Percentiles rank a stretch among this genome's conserved stretches.
phyloP scores from a whole-genome alignment of 1,140 invertebrate genomes.

The Ceratitis capitata region DNA sequence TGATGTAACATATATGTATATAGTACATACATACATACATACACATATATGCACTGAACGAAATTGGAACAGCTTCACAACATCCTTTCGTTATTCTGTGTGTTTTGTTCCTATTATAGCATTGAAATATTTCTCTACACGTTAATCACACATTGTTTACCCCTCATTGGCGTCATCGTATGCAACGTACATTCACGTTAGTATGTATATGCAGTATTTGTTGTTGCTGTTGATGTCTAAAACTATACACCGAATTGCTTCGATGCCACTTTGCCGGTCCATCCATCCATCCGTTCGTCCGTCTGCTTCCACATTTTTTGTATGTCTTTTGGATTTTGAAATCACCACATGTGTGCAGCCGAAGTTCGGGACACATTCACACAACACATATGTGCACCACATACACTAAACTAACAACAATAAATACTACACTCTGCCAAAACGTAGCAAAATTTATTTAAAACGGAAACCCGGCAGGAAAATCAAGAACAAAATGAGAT shows the following conservation, averaged over 20 bases:
- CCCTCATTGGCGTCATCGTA: background rate
- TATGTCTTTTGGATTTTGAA: too few species aligned
- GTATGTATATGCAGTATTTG: too few species aligned
- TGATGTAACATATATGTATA: too few species aligned
- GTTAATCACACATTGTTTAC: background rate
- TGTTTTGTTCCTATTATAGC: too few species aligned
- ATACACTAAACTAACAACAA: background rate
- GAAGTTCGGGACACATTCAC: background rate
- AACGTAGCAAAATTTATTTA: too few species aligned
- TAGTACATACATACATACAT: too few species aligned
- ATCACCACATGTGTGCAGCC: background rate
- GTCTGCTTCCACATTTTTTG: background rate
- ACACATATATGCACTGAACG: too few species aligned
- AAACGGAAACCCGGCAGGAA: background rate
- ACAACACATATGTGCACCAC: background rate
- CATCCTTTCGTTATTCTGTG: background rate
- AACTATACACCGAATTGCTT: background rate
- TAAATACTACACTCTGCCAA: background rate
- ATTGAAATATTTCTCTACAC: background rate
- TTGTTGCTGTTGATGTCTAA: background rate
- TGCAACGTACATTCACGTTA: too few species aligned
- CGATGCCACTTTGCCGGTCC: background rate
- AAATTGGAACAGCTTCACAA: background rate
- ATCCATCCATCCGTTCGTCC: background rate
- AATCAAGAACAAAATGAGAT: too few species aligned